These are phyloP conservation scores for Hylomyscus alleni DNA, from an alignment of 2,797 vertebrate genomes.

Conservation along the genomic window DNA sequence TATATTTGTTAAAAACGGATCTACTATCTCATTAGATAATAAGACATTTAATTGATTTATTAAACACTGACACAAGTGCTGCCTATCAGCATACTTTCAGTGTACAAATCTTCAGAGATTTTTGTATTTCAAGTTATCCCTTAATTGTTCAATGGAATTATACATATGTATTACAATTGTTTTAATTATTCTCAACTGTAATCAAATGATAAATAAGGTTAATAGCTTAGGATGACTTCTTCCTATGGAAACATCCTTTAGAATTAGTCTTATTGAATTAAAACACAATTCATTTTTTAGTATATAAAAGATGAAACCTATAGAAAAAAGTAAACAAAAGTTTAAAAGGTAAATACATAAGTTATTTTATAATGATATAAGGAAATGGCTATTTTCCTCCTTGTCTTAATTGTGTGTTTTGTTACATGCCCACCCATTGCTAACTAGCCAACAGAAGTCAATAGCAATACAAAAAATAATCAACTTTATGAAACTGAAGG, in stretches of 20 bases:
- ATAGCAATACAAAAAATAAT: not conserved
- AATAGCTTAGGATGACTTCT: not conserved
- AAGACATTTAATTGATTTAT: slow-evolving; percentile 15
- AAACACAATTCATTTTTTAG: slow-evolving; percentile 79
- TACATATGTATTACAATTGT: not conserved
- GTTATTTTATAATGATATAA: slow-evolving; percentile 83
- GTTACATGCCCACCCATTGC: not conserved
- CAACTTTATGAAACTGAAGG: not conserved
- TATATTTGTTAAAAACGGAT: not conserved
- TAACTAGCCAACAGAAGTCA: not conserved
- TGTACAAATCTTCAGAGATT: not conserved
- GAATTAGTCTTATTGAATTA: slow-evolving; percentile 83
- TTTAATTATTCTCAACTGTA: slow-evolving; percentile 66
- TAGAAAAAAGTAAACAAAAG: slow-evolving; percentile 76
- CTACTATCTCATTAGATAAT: not conserved
- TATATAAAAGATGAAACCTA: slow-evolving; percentile 82
- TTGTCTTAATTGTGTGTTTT: not conserved
- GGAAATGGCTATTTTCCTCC: not conserved
- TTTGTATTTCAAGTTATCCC: not conserved
- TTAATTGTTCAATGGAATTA: not conserved
- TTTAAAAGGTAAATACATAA: slow-evolving; percentile 79
- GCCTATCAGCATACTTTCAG: not conserved
- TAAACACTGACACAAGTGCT: not conserved
- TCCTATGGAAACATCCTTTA: slow-evolving; percentile 68
- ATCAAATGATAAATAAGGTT: slow-evolving; percentile 40